These are phyloP conservation scores for Drosophila nasuta DNA, from an alignment of 1,140 invertebrate species.

Conservation along the genomic window DNA sequence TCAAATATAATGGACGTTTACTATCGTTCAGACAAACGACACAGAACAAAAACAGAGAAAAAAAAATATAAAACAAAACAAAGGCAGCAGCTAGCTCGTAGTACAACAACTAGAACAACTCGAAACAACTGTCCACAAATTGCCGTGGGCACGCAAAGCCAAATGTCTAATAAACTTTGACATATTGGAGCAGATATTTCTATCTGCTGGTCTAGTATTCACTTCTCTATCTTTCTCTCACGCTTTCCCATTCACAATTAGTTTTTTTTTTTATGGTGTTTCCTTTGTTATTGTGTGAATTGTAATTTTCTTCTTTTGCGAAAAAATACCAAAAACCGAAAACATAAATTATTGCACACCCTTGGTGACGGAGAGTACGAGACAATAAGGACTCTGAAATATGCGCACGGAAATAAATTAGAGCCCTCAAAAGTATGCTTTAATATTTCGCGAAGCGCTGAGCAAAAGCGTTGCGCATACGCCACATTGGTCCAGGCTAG, in stretches of 20 bases:
- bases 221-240: slow-evolving; percentile 1
- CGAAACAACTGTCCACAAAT: slow-evolving; percentile 78
- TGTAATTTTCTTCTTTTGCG: slow-evolving; percentile 25
- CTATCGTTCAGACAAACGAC: slow-evolving; percentile 45
- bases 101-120: slow-evolving; percentile 40
- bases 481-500: slow-evolving; percentile 32
- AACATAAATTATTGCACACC: slow-evolving; percentile 66
- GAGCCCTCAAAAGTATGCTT: slow-evolving; percentile 66
- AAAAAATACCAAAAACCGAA: slow-evolving; percentile 14
- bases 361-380: slow-evolving; percentile 12
- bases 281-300: slow-evolving; percentile 50
- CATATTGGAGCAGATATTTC: slow-evolving; percentile 80
- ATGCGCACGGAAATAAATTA: slow-evolving; percentile 58
- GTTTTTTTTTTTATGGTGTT: slow-evolving; percentile 37
- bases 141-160: slow-evolving; percentile 79
- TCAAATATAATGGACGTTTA: slow-evolving; percentile 80
- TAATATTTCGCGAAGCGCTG: slow-evolving; percentile 50
- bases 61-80: no score
- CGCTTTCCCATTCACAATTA: slow-evolving; percentile 17
- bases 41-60: not conserved
- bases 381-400: slow-evolving; percentile 64
- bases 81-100: not conserved
- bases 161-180: slow-evolving; percentile 83
- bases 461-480: slow-evolving; percentile 43
- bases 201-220: slow-evolving; percentile 37